These are phyloP conservation scores for Egretta garzetta DNA, from an alignment of 2,113 vertebrate genomes.

Conservation along the genomic window DNA sequence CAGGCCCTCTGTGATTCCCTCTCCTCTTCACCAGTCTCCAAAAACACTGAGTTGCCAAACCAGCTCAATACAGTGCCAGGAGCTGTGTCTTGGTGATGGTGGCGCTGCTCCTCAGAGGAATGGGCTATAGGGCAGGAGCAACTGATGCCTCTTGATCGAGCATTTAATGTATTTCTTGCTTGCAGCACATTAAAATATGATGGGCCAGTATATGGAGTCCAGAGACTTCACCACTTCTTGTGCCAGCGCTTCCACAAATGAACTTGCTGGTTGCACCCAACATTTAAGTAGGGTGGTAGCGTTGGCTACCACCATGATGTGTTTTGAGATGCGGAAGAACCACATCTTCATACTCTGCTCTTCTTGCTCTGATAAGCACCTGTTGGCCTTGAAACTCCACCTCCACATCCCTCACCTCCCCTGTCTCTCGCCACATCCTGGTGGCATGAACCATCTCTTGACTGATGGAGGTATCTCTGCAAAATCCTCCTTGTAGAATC, in stretches of 20 bases:
- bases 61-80: background rate
- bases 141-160: background rate
- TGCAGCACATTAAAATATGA: background rate
- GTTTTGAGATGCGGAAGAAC: background rate
- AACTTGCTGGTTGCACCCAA: fast-evolving
- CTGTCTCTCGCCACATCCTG: background rate
- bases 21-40: background rate
- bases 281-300: fast-evolving
- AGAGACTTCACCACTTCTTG: background rate
- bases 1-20: too few relatives aligned
- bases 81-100: background rate
- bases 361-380: background rate
- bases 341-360: background rate
- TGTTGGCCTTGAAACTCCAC: background rate
- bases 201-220: too few relatives aligned
- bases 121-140: background rate
- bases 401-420: background rate
- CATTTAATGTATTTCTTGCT: background rate
- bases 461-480: too few relatives aligned
- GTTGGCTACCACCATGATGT: too few relatives aligned
- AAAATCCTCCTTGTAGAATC: background rate
- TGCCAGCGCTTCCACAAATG: background rate
- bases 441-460: background rate
- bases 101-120: background rate
- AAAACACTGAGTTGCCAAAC: background rate